phyloP scores from a whole-genome alignment of 2,888 invertebrate species.

The Euphydryas editha region DNA sequence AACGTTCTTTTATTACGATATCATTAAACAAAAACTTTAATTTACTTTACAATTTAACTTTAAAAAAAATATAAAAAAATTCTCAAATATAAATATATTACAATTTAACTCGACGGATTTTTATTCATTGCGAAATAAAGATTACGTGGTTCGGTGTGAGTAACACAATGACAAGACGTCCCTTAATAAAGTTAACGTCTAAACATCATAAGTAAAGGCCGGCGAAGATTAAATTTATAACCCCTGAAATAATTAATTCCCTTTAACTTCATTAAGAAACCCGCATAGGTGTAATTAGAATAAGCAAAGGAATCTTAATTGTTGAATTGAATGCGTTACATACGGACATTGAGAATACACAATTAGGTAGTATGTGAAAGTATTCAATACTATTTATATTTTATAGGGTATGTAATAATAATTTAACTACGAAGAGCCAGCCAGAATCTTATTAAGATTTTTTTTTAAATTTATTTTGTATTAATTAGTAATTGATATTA shows the following conservation, averaged over 20 bases:
- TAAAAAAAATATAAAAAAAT: too few relatives aligned
- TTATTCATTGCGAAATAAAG: background rate
- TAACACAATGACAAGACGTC: constrained; percentile 47
- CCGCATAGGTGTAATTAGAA: constrained; percentile 84
- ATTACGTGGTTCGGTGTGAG: background rate
- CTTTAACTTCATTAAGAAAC: constrained; percentile 83
- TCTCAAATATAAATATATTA: too few relatives aligned
- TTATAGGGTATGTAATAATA: background rate
- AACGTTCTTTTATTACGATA: too few relatives aligned
- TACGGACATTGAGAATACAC: constrained; percentile 44
- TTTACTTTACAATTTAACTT: too few relatives aligned
- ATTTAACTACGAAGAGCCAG: too few relatives aligned
- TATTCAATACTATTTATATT: too few relatives aligned
- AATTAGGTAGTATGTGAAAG: too few relatives aligned
- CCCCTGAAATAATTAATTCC: constrained; percentile 82
- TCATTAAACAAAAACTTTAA: too few relatives aligned
- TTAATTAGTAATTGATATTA: too few relatives aligned
- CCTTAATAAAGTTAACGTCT: constrained; percentile 48
- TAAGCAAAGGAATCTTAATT: constrained; percentile 82
- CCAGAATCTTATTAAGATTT: too few relatives aligned
- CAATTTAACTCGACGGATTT: too few relatives aligned
- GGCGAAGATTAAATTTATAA: constrained; percentile 79
- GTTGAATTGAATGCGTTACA: constrained; percentile 71
- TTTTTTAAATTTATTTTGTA: too few relatives aligned
- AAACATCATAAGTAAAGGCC: constrained; percentile 74